Evolutionary conservation across 2,888 invertebrate species (phyloP).

Genomic region (Meteorus colon): DNA sequence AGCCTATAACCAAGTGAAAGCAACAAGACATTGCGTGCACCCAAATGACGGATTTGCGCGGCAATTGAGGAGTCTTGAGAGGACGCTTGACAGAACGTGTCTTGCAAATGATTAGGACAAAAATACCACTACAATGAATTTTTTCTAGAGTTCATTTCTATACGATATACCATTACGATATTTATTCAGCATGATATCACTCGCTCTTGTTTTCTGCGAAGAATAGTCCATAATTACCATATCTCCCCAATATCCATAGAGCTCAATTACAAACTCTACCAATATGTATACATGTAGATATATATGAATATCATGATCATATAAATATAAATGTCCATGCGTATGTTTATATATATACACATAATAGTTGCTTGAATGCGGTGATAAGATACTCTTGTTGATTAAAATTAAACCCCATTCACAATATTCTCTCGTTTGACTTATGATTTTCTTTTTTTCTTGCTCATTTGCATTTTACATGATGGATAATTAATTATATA

Average conservation of each 20-base stretch:
- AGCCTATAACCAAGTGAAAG: slow-evolving; percentile 82
- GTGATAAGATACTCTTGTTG: not conserved
- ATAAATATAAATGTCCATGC: not conserved
- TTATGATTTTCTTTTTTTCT: slow-evolving; percentile 24
- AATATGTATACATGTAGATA: slow-evolving; percentile 39
- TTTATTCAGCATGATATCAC: slow-evolving; percentile 38
- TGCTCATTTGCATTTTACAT: slow-evolving; percentile 25
- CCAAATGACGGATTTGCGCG: slow-evolving; percentile 88
- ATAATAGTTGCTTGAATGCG: not conserved
- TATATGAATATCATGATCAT: not conserved
- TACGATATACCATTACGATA: slow-evolving; percentile 14
- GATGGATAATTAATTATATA: slow-evolving; percentile 33
- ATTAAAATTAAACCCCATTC: not conserved
- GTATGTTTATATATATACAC: not conserved
- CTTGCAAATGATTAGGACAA: not conserved
- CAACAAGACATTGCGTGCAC: slow-evolving; percentile 80
- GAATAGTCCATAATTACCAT: slow-evolving; percentile 51
- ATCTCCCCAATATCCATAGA: slow-evolving; percentile 49
- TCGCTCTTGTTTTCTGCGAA: slow-evolving; percentile 46
- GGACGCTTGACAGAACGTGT: not conserved
- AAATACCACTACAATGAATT: not conserved
- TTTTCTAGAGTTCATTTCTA: slow-evolving; percentile 16
- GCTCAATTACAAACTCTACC: slow-evolving; percentile 48
- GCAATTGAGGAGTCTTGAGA: slow-evolving; percentile 76
- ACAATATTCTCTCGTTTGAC: slow-evolving; percentile 23